Evolutionary conservation across 1,140 invertebrate species (phyloP), one percentile per base, ranked within the genome.

Genomic region (Acromyrmex charruanus): DNA sequence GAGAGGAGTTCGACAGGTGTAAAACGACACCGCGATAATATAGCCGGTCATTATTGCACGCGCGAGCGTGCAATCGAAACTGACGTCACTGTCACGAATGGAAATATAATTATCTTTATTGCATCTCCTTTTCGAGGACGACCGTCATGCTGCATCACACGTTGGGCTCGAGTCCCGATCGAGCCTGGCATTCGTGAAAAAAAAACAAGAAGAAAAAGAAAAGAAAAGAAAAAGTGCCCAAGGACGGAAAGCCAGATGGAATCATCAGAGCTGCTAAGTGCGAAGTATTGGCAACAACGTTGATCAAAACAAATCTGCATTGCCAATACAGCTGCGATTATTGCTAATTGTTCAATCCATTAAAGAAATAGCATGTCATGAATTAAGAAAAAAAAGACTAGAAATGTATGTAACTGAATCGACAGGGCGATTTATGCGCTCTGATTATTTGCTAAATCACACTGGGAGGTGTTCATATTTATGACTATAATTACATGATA

Each of bases 21-120:
- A 55, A 55, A 44, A 74, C 10, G 2, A 44, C 39, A 44, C 39
- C 9, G 10, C 9, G 39, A 44, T 44, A 44, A 44, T 44, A 10
- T 10, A 44, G 9, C 39, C 49, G n/a, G 14, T 84, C 71, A 59
- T 89, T 87, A 87, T 10, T 68, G 35, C 65, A 49, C 5, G 66
- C 88, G 44, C 71, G 65, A 55, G 85, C 79, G 85, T 77, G 74
- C 85, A 90, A 90, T 90, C 75, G 86, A 85, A 80, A 90, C 75
- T 88, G 88, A 90, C 88, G 88, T 81, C 88, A 90, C 84, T 77
- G 53, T 14, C 35, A 14, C 86, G 28, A 84, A 85, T 77, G 66
- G 79, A 87, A 74, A 80, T 85, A 87, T 59, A 90, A 90, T 90
- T 90, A 90, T 90, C 80, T 90, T 90, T 90, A 90, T 90, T 90